Base-by-base conservation (phyloP, 2,888 invertebrate genomes). In the Nomada goodeniana region DNA sequence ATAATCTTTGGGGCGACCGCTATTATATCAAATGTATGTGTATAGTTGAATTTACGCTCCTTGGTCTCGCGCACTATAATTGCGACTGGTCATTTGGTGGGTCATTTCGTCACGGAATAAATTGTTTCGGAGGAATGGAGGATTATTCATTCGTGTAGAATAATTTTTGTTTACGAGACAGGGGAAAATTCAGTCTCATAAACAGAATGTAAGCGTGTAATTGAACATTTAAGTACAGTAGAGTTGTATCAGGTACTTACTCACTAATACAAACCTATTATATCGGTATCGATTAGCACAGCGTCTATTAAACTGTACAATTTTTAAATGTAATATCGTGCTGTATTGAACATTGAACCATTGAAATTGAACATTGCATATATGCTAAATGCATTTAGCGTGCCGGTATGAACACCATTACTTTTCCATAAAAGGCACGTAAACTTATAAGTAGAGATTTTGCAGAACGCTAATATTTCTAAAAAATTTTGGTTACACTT, bases 361-460 rank as follows among this genome's bases (percentile, higher is more conserved):
- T n/a, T n/a, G n/a, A n/a, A n/a, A 74, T 68, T 61, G 55, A 73
- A 76, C 29, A 53, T 75, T 78, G 80, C 50, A 65, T 64, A 20
- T 26, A 75, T 26, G 73, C 52, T 73, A n/a, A 42, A 70, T 75
- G 36, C 73, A 64, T 79, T 85, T 73, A 80, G 76, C 76, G 57
- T 81, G 60, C 84, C 79, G 71, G 55, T 81, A 82, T 84, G 83
- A 88, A 88, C 86, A 88, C 84, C 83, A 86, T 86, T 80, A 76
- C 79, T 82, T 79, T 81, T 72, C 52, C 81, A 85, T 36, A 67
- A 80, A 90, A 90, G 89, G 86, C 88, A 90, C 88, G 60, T 77
- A 82, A 83, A 81, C 74, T 84, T 86, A 71, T 83, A 82, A 61
- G 73, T 78, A 78, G 63, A 75, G 55, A 80, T 78, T 76, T 76